phyloP scores from a whole-genome alignment of 2,113 vertebrate species.

The Isichthys henryi region DNA sequence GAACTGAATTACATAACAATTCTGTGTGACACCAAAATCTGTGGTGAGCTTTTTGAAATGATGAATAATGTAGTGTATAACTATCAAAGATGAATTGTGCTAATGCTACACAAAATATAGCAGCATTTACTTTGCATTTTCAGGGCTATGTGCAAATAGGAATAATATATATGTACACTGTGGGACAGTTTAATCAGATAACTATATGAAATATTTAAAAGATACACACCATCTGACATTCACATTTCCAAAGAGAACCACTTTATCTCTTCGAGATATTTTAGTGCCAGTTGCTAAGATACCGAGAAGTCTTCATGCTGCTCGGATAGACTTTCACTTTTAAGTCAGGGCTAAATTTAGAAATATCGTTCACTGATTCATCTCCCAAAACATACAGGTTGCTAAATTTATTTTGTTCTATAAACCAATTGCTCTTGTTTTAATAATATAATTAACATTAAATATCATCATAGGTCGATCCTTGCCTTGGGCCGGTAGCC shows the following conservation, averaged over 20 bases:
- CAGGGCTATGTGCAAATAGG: background rate
- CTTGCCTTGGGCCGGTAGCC: background rate
- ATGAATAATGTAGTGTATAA: background rate
- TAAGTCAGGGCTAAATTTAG: constrained; percentile 62
- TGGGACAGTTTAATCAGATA: background rate
- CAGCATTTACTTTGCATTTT: background rate
- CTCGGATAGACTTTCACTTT: constrained; percentile 50
- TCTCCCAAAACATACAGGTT: constrained; percentile 47
- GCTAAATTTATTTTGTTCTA: constrained; percentile 32
- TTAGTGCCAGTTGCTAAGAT: constrained; percentile 63
- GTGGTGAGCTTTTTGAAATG: background rate
- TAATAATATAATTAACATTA: background rate
- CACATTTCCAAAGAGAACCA: constrained; percentile 33
- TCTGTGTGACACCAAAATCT: background rate
- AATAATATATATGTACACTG: background rate
- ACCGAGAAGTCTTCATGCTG: constrained; percentile 47
- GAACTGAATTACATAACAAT: background rate
- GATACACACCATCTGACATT: background rate
- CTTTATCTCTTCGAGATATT: constrained; percentile 55
- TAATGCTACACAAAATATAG: background rate
- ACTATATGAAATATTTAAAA: background rate
- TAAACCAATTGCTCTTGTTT: constrained; percentile 26
- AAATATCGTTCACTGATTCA: constrained; percentile 54
- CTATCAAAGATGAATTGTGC: background rate
- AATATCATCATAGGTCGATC: background rate